Evolutionary conservation across 2,797 vertebrate species (phyloP), one percentile per base, ranked within the genome.

Genomic region (Ispidina picta): DNA sequence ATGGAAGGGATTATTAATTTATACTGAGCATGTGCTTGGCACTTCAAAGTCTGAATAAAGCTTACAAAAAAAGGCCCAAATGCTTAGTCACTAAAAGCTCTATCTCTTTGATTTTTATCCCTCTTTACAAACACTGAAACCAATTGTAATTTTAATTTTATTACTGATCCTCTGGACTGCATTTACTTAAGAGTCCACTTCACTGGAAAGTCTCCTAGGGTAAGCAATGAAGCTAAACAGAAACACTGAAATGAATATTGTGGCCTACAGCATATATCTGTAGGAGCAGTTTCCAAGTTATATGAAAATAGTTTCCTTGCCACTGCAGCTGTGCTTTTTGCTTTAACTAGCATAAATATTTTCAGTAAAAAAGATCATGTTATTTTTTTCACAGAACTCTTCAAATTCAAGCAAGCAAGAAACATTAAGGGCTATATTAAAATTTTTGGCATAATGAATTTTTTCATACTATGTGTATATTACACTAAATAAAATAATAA

Each of bases 191-290:
- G 68, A 62, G 46, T 10, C 39, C 23, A 37, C 55, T 37, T 85
- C 35, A 66, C 12, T 26, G 20, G 68, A 49, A 92, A 66, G 5
- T 20, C 23, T 72, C 22, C 29, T n/a, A 72, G 20, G 3, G 18
- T 15, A 92, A 76, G 48, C 12, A 88, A 13, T 1, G 0, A 66
- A 56, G 10, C 16, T 73, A 70, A 90, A 83, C 7, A 69, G 46
- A 80, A 94, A 55, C 31, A 71, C 12, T 31, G 63, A 83, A 81
- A 86, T 86, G 28, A 91, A 89, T 73, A 62, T 66, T 86, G 43
- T 81, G 29, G 58, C 20, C 54, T n/a, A 39, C 8, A 58, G 17
- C 69, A 51, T 44, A 72, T 46, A 46, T 62, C 37, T 76, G 28
- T 51, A 54, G 15, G 35, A 77, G 15, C 12, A 37, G 10, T 8